These are phyloP conservation scores for Columba janthina DNA, from an alignment of 2,113 vertebrate species.

Conservation along the genomic window DNA sequence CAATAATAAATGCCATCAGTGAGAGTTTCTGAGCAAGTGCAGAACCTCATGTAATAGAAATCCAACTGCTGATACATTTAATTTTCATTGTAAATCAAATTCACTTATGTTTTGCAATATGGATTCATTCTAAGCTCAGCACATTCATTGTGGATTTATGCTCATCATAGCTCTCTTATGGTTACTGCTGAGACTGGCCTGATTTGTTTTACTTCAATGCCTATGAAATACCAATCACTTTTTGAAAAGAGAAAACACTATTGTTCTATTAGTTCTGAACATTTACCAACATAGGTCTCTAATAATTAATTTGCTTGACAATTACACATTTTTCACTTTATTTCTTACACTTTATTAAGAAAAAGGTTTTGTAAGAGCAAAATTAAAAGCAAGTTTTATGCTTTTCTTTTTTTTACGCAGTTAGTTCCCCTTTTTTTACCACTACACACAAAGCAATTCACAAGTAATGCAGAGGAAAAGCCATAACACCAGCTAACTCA, in stretches of 20 bases:
- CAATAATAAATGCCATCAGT: neutral
- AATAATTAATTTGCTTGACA: neutral
- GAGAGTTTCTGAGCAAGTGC: neutral
- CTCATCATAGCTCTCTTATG: neutral
- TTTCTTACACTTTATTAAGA: neutral
- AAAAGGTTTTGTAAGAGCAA: neutral
- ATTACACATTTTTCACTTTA: neutral
- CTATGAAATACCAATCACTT: neutral
- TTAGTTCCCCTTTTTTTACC: neutral
- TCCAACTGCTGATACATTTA: neutral
- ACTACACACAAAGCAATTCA: neutral
- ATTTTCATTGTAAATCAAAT: neutral
- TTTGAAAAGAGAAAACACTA: neutral
- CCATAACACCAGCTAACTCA: neutral
- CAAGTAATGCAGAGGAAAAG: neutral
- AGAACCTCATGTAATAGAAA: neutral
- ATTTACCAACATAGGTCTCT: neutral
- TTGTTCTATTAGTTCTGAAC: neutral
- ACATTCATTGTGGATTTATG: neutral
- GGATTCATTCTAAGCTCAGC: neutral
- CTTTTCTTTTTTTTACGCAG: neutral
- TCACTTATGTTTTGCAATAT: neutral
- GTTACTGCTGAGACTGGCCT: neutral
- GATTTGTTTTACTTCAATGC: neutral
- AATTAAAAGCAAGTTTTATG: neutral